These are phyloP conservation scores for Diabrotica undecimpunctata DNA, from an alignment of 1,140 invertebrate genomes.

Conservation along the genomic window DNA sequence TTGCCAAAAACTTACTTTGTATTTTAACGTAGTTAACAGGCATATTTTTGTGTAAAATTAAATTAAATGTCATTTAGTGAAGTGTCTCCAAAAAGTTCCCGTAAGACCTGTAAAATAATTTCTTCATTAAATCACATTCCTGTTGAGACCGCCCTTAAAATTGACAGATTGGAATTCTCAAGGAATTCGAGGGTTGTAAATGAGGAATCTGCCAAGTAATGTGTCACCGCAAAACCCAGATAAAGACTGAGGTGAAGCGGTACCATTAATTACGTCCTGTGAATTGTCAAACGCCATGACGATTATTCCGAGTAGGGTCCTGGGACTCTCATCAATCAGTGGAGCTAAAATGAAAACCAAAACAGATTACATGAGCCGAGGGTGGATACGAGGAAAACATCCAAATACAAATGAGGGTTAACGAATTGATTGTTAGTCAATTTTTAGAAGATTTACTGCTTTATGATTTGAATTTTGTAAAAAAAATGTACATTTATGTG, in stretches of 20 bases:
- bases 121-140: no score
- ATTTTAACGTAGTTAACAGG: no score
- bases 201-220: constrained; percentile 2
- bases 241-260: not conserved
- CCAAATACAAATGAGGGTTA: not conserved
- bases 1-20: no score
- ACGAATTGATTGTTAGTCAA: constrained; percentile 2
- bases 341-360: constrained; percentile 2
- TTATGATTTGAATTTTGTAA: not conserved
- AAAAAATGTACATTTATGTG: no score
- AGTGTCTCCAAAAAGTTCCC: no score
- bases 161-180: constrained; percentile 2
- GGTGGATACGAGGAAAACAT: constrained; percentile 1
- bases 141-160: not conserved
- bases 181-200: not conserved
- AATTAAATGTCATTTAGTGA: no score
- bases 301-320: not conserved
- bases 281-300: constrained; percentile 1
- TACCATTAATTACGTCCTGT: not conserved
- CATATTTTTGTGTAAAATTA: no score
- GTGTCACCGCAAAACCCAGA: constrained; percentile 1
- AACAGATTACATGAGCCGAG: not conserved
- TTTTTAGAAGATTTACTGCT: not conserved
- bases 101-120: no score
- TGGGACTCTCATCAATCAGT: not conserved